These are phyloP conservation scores for Naso thynnoides DNA, from an alignment of 2,797 vertebrate genomes.

Conservation along the genomic window DNA sequence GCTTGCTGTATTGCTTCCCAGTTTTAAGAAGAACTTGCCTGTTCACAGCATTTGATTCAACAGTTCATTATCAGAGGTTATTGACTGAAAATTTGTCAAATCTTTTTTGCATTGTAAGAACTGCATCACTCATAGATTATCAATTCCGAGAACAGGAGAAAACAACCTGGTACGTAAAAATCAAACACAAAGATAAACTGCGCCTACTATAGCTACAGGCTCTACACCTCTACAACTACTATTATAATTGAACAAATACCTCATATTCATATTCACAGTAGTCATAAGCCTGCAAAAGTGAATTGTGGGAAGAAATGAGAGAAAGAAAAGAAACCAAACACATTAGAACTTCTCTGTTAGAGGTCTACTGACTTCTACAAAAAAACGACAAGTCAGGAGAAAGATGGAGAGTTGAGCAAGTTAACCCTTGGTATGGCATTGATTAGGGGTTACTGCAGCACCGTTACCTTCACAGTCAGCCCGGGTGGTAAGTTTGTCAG, in stretches of 20 bases:
- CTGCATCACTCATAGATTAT: neutral
- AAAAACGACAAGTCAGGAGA: constrained; percentile 36
- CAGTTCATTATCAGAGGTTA: constrained; percentile 22
- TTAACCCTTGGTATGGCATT: constrained; percentile 64
- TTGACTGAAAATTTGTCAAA: constrained; percentile 13
- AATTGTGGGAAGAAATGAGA: constrained; percentile 12
- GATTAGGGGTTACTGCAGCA: constrained; percentile 64
- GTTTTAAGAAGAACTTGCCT: constrained; percentile 25
- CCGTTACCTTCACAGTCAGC: constrained; percentile 65
- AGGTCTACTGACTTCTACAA: too few relatives aligned
- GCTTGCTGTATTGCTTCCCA: constrained; percentile 16
- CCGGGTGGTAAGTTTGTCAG: constrained; percentile 48
- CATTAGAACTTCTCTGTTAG: constrained; percentile 11
- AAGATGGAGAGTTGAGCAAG: constrained; percentile 25
- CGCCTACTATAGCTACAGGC: constrained; percentile 3
- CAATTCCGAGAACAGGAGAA: neutral
- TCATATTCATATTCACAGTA: constrained; percentile 51
- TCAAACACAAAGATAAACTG: constrained; percentile 18
- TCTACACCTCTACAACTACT: constrained; percentile 21
- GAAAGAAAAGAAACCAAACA: constrained; percentile 8
- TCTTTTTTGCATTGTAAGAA: constrained; percentile 18
- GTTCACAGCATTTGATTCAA: constrained; percentile 30
- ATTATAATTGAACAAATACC: constrained; percentile 47
- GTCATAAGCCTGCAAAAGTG: constrained; percentile 36
- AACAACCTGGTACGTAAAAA: neutral